Evolutionary conservation across 2,113 vertebrate species (phyloP).

Genomic region (Turdus rufiventris): DNA sequence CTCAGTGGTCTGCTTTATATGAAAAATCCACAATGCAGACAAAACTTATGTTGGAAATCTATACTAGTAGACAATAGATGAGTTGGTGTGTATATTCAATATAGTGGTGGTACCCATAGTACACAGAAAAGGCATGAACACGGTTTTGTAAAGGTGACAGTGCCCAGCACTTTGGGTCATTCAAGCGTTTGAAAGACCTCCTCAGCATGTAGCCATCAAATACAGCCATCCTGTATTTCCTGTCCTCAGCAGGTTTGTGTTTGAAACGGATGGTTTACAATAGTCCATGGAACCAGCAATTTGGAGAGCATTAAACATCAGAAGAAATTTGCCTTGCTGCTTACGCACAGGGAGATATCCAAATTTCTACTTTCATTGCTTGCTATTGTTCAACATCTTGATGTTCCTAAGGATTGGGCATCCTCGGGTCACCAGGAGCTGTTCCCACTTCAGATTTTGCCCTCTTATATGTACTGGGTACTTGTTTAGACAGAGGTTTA

Average conservation of each 20-base stretch:
- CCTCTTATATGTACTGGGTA: background rate
- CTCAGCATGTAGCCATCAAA: background rate
- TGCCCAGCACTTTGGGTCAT: background rate
- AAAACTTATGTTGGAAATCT: background rate
- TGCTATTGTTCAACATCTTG: background rate
- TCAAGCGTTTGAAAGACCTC: background rate
- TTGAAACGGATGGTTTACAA: background rate
- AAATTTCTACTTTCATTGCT: background rate
- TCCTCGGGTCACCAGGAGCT: fast-evolving
- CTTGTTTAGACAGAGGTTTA: background rate
- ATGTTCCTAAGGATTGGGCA: background rate
- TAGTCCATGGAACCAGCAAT: background rate
- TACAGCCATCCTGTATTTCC: background rate
- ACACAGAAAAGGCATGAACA: background rate
- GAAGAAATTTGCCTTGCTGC: background rate
- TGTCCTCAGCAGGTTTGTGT: background rate
- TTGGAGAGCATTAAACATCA: background rate
- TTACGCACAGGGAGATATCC: background rate
- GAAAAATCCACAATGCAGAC: background rate
- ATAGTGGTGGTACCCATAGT: background rate
- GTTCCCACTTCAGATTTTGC: background rate
- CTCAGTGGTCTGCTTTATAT: background rate
- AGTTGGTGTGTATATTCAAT: background rate
- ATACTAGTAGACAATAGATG: background rate
- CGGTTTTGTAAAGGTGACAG: background rate